phyloP scores from a whole-genome alignment of 2,888 invertebrate species.

The Hipparchia semele region DNA sequence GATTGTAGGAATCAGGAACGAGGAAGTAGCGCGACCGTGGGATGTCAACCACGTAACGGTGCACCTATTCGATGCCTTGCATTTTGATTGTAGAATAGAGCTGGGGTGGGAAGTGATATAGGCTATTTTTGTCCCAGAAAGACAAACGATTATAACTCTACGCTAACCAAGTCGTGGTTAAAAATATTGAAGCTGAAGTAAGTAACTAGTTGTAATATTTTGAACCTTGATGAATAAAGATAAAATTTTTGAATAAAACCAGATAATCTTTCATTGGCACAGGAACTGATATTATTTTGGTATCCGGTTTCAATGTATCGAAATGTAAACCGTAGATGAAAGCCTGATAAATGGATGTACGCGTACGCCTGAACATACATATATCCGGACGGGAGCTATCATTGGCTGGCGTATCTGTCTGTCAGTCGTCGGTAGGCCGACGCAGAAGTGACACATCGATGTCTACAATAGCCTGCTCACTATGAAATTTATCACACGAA shows the following conservation, averaged over 20 bases:
- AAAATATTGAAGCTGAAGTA: too few relatives aligned
- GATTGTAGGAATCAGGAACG: too few relatives aligned
- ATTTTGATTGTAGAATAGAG: too few relatives aligned
- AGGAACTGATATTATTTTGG: background rate
- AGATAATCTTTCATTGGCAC: background rate
- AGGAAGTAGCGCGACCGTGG: too few relatives aligned
- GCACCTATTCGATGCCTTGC: too few relatives aligned
- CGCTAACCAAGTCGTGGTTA: too few relatives aligned
- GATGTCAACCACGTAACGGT: too few relatives aligned
- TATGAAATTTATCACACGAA: constrained; percentile 12
- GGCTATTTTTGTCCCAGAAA: too few relatives aligned
- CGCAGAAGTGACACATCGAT: constrained; percentile 16
- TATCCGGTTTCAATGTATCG: background rate
- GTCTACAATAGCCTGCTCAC: constrained; percentile 15
- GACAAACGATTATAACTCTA: too few relatives aligned
- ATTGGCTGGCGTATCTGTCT: constrained; percentile 15
- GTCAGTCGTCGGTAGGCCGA: constrained; percentile 21
- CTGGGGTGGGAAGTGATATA: too few relatives aligned
- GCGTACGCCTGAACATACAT: constrained; percentile 3
- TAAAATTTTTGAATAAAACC: background rate
- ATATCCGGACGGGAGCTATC: constrained; percentile 8
- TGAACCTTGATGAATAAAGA: too few relatives aligned
- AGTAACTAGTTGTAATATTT: too few relatives aligned
- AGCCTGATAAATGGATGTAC: constrained; percentile 3
- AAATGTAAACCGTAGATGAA: constrained; percentile 1